phyloP scores from a whole-genome alignment of 2,797 vertebrate genomes.

The Danio tinwini region DNA sequence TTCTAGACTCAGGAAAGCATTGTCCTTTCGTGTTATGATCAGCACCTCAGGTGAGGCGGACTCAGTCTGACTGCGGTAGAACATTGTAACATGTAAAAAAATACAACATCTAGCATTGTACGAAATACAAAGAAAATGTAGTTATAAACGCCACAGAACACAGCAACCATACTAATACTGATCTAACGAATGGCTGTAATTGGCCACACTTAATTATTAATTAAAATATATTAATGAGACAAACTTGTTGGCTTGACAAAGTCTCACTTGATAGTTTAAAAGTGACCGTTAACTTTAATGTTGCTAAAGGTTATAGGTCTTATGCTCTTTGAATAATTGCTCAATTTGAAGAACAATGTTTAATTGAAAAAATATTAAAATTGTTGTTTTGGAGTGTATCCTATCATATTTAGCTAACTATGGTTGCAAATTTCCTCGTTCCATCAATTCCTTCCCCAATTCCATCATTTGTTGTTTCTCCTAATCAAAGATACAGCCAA shows the following conservation, averaged over 20 bases:
- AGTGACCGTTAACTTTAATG: neutral
- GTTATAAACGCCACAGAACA: neutral
- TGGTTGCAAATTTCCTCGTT: no score
- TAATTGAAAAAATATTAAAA: neutral
- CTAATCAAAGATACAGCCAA: no score
- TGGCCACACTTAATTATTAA: neutral
- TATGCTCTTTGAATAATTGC: neutral
- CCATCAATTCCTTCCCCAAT: no score
- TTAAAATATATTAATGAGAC: neutral
- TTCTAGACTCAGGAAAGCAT: conserved; percentile 66
- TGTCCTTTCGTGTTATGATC: conserved; percentile 75
- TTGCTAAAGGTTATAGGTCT: neutral
- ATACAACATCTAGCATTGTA: conserved; percentile 27
- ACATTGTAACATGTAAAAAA: neutral
- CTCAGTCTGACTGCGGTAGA: conserved; percentile 71
- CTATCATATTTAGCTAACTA: no score
- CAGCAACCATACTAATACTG: conserved; percentile 44
- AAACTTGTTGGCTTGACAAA: neutral
- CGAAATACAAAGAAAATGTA: conserved; percentile 4
- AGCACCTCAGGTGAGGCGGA: conserved; percentile 59
- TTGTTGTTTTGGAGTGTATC: no score
- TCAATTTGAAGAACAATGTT: neutral
- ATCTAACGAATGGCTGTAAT: conserved; percentile 41
- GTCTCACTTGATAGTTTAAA: neutral
- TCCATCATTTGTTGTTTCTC: no score